These are phyloP conservation scores for Burhinus oedicnemus DNA, from an alignment of 2,113 vertebrate genomes.

Conservation along the genomic window DNA sequence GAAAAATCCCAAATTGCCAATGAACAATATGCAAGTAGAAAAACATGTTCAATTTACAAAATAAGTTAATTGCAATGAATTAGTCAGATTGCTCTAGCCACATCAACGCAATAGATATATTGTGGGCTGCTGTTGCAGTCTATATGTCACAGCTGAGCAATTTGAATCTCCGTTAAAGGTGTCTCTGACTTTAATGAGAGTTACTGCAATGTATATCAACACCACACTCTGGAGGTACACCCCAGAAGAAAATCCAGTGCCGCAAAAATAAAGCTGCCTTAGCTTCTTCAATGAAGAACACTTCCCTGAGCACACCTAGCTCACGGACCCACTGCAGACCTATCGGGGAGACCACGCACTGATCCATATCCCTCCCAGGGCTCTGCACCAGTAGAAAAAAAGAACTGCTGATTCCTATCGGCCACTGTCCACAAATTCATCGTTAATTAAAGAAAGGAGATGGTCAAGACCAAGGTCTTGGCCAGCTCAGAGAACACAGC, in stretches of 20 bases:
- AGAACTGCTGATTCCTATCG: neutral
- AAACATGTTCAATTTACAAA: conserved; percentile 51
- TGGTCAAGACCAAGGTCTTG: neutral
- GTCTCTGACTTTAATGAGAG: conserved; percentile 18
- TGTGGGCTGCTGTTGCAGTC: conserved; percentile 4
- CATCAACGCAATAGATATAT: neutral
- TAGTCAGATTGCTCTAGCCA: conserved; percentile 47
- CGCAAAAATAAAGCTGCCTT: neutral
- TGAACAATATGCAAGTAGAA: conserved; percentile 42
- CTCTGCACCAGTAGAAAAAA: neutral
- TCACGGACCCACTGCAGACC: neutral
- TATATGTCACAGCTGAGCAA: conserved; percentile 12
- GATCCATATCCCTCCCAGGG: neutral
- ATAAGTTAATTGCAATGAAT: conserved; percentile 42
- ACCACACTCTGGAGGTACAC: neutral
- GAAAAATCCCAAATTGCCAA: conserved; percentile 41
- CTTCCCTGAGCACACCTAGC: neutral
- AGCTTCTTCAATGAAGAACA: neutral
- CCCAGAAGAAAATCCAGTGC: neutral
- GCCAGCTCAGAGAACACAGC: neutral
- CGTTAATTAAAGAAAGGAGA: neutral
- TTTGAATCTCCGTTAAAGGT: neutral
- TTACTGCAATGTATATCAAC: neutral
- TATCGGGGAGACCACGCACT: neutral
- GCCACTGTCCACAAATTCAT: neutral